Conservation (phyloP, 2,113 vertebrate species). For the Perca fluviatilis region DNA sequence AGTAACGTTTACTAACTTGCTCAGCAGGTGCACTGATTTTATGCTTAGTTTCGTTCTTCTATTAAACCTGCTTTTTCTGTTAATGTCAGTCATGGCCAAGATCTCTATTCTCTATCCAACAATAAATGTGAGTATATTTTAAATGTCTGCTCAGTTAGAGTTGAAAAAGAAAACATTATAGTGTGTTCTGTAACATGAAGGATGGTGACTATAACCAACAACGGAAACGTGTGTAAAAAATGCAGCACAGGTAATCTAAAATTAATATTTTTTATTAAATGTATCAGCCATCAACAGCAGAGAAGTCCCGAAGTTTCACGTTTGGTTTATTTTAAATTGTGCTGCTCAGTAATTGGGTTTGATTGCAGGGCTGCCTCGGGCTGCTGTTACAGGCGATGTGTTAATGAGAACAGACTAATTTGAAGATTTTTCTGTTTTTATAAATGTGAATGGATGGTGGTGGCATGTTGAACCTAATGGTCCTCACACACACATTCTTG, state of each 20-base stretch:
- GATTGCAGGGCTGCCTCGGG: slow-evolving; percentile 33
- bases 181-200: not conserved
- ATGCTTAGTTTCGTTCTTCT: not conserved
- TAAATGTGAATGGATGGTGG: slow-evolving; percentile 9
- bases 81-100: not conserved
- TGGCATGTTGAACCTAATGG: not conserved
- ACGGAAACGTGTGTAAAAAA: not conserved
- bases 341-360: slow-evolving; percentile 37
- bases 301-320: slow-evolving; percentile 6
- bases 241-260: slow-evolving; percentile 1
- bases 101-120: not conserved
- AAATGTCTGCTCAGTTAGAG: not conserved
- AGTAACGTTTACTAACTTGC: not conserved
- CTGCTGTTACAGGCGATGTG: slow-evolving; percentile 21
- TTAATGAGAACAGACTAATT: slow-evolving; percentile 41
- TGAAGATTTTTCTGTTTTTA: slow-evolving; percentile 23
- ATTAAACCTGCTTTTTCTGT: not conserved
- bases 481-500: slow-evolving; percentile 4
- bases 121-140: not conserved
- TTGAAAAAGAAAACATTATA: not conserved
- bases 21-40: not conserved
- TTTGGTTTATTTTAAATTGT: slow-evolving; percentile 24
- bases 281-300: slow-evolving; percentile 23
- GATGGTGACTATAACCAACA: not conserved
- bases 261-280: slow-evolving; percentile 17